phyloP scores from a whole-genome alignment of 2,888 invertebrate genomes.

The Agonopterix alstromeriana region DNA sequence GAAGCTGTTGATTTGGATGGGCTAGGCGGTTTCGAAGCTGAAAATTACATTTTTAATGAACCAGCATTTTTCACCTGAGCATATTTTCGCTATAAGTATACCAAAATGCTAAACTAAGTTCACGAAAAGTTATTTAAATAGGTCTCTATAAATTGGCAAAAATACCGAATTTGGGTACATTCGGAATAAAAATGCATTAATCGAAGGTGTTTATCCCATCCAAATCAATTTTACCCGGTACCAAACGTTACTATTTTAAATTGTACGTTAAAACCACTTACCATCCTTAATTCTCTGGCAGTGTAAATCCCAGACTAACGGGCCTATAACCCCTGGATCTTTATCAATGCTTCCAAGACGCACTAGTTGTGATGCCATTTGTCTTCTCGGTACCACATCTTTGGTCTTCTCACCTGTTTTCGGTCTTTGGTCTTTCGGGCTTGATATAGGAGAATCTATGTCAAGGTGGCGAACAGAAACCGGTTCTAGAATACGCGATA shows the following conservation, averaged over 20 bases:
- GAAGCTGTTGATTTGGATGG: slow-evolving; percentile 36
- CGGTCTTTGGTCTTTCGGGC: slow-evolving; percentile 28
- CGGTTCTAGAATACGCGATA: slow-evolving; percentile 87
- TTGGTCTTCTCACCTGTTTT: slow-evolving; percentile 17
- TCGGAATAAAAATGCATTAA: too few species aligned
- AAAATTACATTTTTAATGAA: neutral
- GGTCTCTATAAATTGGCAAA: too few species aligned
- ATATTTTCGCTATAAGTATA: too few species aligned
- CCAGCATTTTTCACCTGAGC: too few species aligned
- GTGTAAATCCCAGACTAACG: slow-evolving; percentile 89
- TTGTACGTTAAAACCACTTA: slow-evolving; percentile 22
- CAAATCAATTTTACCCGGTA: too few species aligned
- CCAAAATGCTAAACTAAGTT: too few species aligned
- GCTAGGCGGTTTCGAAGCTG: slow-evolving; percentile 54
- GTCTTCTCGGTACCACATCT: slow-evolving; percentile 51
- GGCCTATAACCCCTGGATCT: slow-evolving; percentile 90
- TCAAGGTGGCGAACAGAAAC: slow-evolving; percentile 85
- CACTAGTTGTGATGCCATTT: slow-evolving; percentile 69
- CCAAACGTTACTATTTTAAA: too few species aligned
- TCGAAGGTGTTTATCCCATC: too few species aligned
- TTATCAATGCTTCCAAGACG: slow-evolving; percentile 85
- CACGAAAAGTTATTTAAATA: too few species aligned
- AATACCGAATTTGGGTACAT: too few species aligned
- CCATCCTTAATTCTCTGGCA: slow-evolving; percentile 80
- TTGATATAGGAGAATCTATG: slow-evolving; percentile 57